These are phyloP conservation scores for Priocnemis perturbator DNA, from an alignment of 2,888 invertebrate species.

Conservation along the genomic window DNA sequence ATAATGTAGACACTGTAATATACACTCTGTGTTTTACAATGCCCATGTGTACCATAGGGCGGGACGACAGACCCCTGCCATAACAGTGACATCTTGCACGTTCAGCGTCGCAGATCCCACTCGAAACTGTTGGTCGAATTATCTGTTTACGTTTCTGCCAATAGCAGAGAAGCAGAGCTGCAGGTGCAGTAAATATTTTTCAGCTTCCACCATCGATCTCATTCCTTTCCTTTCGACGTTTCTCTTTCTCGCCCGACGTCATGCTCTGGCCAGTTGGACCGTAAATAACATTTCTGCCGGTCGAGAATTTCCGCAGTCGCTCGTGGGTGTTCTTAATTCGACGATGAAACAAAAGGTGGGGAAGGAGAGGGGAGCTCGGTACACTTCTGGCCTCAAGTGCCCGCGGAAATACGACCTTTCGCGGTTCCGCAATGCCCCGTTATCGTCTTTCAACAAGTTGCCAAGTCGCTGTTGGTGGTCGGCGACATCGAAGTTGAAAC, in stretches of 20 bases:
- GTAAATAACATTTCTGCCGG: too few relatives aligned
- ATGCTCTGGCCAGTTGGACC: neutral
- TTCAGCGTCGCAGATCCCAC: neutral
- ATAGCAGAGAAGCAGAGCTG: conserved; percentile 15
- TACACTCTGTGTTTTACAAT: too few relatives aligned
- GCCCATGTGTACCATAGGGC: too few relatives aligned
- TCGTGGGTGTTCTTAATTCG: conserved; percentile 37
- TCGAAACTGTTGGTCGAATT: conserved; percentile 1
- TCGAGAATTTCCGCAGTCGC: too few relatives aligned
- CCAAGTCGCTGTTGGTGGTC: neutral
- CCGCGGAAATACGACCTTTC: conserved; percentile 16
- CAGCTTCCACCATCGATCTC: neutral
- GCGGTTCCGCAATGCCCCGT: neutral
- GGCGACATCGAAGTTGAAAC: conserved; percentile 22
- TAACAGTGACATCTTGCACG: too few relatives aligned
- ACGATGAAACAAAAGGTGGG: conserved; percentile 28
- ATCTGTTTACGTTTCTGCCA: neutral
- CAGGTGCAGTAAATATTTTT: conserved; percentile 27
- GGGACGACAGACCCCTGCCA: too few relatives aligned
- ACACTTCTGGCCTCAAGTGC: conserved; percentile 13
- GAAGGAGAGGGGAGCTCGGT: conserved; percentile 5
- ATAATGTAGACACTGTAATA: too few relatives aligned
- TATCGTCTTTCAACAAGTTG: conserved; percentile 19
- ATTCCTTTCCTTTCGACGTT: too few relatives aligned
- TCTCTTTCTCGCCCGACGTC: conserved; percentile 15